Evolutionary conservation across 2,113 vertebrate genomes (phyloP).

Genomic region (Promerops cafer): DNA sequence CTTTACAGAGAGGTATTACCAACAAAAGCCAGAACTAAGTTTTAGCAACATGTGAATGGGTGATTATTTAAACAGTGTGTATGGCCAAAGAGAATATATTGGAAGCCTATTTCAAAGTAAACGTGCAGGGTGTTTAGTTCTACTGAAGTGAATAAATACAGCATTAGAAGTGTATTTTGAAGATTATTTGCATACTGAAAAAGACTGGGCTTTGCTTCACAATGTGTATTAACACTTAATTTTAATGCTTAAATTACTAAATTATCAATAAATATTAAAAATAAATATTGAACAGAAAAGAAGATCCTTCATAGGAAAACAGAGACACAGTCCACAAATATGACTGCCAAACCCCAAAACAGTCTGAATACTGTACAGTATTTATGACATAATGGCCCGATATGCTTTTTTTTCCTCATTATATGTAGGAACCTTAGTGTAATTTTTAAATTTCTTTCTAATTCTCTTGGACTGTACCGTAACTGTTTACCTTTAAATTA

Average conservation of each 20-base stretch:
- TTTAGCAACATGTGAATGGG: neutral
- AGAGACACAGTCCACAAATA: neutral
- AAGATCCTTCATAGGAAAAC: neutral
- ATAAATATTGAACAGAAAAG: neutral
- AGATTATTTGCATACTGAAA: neutral
- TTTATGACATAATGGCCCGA: neutral
- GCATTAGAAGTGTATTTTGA: neutral
- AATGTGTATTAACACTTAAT: neutral
- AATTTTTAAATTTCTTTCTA: neutral
- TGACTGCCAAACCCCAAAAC: neutral
- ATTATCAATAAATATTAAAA: neutral
- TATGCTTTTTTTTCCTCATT: neutral
- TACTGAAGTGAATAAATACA: neutral
- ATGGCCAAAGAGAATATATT: neutral
- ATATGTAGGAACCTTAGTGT: neutral
- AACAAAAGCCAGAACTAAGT: neutral
- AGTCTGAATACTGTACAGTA: neutral
- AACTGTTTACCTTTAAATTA: neutral
- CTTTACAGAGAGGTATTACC: neutral
- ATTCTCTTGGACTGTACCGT: neutral
- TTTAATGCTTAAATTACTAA: neutral
- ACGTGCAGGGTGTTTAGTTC: neutral
- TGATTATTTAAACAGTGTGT: neutral
- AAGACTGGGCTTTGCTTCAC: neutral
- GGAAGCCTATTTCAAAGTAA: neutral